Conservation (phyloP, 2,797 vertebrate species). For the Borostomias antarcticus region DNA sequence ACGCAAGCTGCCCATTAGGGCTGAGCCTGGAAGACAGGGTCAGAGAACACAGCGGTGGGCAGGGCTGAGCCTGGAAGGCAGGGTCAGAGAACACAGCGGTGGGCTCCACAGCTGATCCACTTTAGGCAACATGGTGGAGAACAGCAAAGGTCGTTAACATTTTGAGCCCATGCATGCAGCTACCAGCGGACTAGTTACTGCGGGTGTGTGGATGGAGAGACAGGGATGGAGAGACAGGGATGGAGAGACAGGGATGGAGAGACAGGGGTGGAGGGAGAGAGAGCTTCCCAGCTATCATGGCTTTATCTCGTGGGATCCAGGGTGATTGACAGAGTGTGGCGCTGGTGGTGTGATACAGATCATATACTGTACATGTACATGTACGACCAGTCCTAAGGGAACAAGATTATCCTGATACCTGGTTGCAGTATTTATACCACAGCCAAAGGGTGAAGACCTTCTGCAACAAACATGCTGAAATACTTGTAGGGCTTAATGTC, state of each 20-base stretch:
- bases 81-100: background rate
- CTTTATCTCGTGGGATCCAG: background rate
- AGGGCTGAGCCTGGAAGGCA: background rate
- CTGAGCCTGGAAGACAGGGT: background rate
- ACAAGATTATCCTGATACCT: constrained; percentile 51
- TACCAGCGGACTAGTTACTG: background rate
- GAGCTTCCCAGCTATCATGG: background rate
- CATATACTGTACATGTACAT: too few species aligned
- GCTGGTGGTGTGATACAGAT: too few species aligned
- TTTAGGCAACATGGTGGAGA: constrained; percentile 21
- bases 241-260: background rate
- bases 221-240: background rate
- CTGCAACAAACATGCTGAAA: constrained; percentile 36
- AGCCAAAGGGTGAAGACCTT: constrained; percentile 49
- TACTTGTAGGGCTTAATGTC: constrained; percentile 51
- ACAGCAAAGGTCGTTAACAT: background rate
- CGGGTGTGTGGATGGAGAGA: background rate
- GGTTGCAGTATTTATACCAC: too few species aligned
- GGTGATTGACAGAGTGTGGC: too few species aligned
- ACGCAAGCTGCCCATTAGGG: constrained; percentile 13
- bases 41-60: constrained; percentile 4
- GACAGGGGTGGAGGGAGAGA: background rate
- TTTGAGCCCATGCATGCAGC: background rate
- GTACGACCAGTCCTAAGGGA: too few species aligned
- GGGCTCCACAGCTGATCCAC: background rate